A percentile compares a stretch with the other conserved stretches of the same genome.
These are phyloP conservation scores for Proisotoma minuta DNA, from an alignment of 2,888 invertebrate genomes.

Conservation along the genomic window DNA sequence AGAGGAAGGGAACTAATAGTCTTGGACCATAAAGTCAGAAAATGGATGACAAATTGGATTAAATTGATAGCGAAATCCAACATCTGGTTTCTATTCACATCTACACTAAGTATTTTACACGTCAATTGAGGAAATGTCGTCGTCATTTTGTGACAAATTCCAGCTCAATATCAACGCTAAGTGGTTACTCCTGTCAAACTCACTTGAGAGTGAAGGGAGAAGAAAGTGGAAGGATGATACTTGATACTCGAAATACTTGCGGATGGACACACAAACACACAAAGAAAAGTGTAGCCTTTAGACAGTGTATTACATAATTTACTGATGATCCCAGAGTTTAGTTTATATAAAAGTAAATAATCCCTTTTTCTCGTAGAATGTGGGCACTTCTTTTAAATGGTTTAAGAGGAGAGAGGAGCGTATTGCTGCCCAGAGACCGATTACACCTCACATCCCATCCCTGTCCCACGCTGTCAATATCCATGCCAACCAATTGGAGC, in stretches of 20 bases:
- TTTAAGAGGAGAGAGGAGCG: slow-evolving; percentile 19
- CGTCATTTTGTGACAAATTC: no score
- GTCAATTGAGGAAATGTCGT: no score
- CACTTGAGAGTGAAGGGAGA: slow-evolving; percentile 1
- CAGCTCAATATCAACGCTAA: slow-evolving; percentile 2
- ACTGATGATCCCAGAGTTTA: no score
- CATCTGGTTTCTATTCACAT: neutral
- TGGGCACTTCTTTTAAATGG: slow-evolving; percentile 17
- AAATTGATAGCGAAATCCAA: neutral
- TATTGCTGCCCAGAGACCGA: slow-evolving; percentile 47
- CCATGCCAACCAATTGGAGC: slow-evolving; percentile 1
- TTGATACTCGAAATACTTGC: neutral
- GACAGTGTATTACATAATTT: no score
- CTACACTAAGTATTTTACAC: neutral
- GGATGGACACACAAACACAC: neutral
- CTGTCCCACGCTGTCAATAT: slow-evolving; percentile 19
- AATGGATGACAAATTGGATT: slow-evolving; percentile 5
- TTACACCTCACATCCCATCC: slow-evolving; percentile 36
- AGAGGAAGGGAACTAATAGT: neutral
- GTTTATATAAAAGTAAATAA: slow-evolving; percentile 12
- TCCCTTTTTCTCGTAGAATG: neutral
- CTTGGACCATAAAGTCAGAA: no score
- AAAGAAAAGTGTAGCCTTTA: neutral
- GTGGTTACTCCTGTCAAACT: slow-evolving; percentile 16
- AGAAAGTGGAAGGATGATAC: neutral